phyloP scores from a whole-genome alignment of 2,888 invertebrate species.

The Toxonevra muliebris region DNA sequence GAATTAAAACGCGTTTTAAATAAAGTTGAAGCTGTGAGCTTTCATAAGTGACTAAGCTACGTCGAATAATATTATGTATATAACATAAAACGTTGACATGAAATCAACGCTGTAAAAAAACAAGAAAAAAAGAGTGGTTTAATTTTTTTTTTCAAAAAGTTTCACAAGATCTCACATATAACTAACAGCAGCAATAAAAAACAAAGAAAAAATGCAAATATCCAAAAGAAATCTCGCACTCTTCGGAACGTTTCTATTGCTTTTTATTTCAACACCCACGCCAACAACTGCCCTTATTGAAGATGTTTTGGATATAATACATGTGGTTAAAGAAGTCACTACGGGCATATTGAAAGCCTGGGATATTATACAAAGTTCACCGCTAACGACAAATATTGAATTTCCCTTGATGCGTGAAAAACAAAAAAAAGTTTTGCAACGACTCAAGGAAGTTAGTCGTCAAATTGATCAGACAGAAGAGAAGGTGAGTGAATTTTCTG shows the following conservation, averaged over 20 bases:
- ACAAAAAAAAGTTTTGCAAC: conserved; percentile 71
- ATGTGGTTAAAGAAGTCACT: conserved; percentile 70
- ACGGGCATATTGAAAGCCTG: conserved; percentile 71
- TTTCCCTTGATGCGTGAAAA: conserved; percentile 71
- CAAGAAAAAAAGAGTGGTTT: neutral
- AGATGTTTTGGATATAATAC: conserved; percentile 71
- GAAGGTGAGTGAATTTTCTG: conserved; percentile 48
- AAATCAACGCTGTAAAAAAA: neutral
- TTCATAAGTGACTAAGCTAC: neutral
- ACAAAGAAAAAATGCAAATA: conserved; percentile 22
- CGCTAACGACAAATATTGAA: conserved; percentile 68
- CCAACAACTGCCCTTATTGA: conserved; percentile 66
- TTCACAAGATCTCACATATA: conserved; percentile 10
- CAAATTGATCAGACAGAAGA: conserved; percentile 63
- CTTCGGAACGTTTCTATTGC: conserved; percentile 21
- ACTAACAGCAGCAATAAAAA: conserved; percentile 2
- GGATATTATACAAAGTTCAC: conserved; percentile 71
- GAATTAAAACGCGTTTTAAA: conserved; percentile 4
- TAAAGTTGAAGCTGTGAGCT: neutral
- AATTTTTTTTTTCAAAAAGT: neutral
- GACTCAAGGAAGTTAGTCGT: conserved; percentile 63
- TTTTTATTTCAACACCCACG: conserved; percentile 42
- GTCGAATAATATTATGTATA: no score
- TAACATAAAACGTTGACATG: neutral
- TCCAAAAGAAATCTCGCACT: conserved; percentile 1